Conservation (phyloP, 2,797 vertebrate genomes). For the Microcaecilia unicolor region DNA sequence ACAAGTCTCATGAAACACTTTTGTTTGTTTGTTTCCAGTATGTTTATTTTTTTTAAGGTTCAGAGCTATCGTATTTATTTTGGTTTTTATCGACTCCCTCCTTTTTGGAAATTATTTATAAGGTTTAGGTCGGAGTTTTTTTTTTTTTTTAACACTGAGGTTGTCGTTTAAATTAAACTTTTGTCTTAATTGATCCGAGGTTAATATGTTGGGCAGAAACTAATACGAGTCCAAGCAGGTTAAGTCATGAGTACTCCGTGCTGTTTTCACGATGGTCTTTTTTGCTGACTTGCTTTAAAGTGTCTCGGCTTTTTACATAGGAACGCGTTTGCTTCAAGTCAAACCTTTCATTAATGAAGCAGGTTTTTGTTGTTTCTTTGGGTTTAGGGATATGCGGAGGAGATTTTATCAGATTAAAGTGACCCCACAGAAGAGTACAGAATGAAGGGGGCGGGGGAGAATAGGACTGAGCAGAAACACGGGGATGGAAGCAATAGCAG, state of each 20-base stretch:
- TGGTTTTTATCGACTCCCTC: too few species aligned
- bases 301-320: slow-evolving; percentile 19
- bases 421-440: neutral
- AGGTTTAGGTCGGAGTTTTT: slow-evolving; percentile 42
- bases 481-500: neutral
- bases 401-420: neutral
- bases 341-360: slow-evolving; percentile 10
- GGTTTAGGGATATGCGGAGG: neutral
- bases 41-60: too few species aligned
- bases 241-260: slow-evolving; percentile 66
- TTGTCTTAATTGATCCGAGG: slow-evolving; percentile 67
- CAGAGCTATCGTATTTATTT: too few species aligned
- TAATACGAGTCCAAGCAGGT: slow-evolving; percentile 46
- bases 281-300: slow-evolving; percentile 35
- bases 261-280: slow-evolving; percentile 44
- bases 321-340: slow-evolving; percentile 28
- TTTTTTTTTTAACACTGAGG: slow-evolving; percentile 59
- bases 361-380: slow-evolving; percentile 4
- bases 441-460: too few species aligned
- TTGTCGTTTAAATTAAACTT: slow-evolving; percentile 69
- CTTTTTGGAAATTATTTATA: too few species aligned
- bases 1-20: too few species aligned
- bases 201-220: slow-evolving; percentile 61
- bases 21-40: too few species aligned
- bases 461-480: too few species aligned